Evolutionary conservation across 2,888 invertebrate species (phyloP), one percentile per base, ranked within the genome.

Genomic region (Heliconius sara): DNA sequence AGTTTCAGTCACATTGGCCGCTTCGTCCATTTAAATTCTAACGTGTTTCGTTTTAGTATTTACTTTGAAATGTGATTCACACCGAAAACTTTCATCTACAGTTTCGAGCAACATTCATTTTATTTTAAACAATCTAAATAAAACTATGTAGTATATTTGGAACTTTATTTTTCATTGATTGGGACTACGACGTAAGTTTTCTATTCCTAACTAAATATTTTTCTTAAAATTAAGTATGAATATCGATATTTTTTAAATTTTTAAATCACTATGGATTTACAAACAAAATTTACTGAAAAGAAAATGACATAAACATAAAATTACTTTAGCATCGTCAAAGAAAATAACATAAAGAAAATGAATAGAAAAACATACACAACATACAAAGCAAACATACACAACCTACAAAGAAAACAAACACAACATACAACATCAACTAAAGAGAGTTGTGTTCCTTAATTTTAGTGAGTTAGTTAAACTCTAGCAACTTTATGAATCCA

Each of bases 1-100:
- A 95, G 93, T 95, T 94, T 91, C 87, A 87, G 88, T 88, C 88
- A 92, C 91, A 90, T 88, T 76, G 73, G 73, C 68, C 27, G 74
- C 43, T 68, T 43, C 73, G 89, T 92, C 92, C 92, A 92, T 94
- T 94, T 93, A 93, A 93, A 93, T 93, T 92, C 92, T 92, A 91
- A 92, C 91, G 91, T 91, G 83, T 92, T 91, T 91, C 85, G 74
- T 80, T 91, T 92, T 92, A 91, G 92, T 91, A 93, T 92, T 93
- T 92, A 93, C 92, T 91, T 80, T 79, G 78, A 83, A 79, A 81
- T 82, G 84, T 92, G 91, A 92, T 91, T 92, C 91, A 67, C 81
- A 88, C 89, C 80, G 77, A 75, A 82, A 84, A 80, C 72, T 84
- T 82, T 79, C 72, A 67, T 66, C 70, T 76, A 76, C 77, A 73